A percentile compares a stretch with the other conserved stretches of the same genome.
phyloP scores from a whole-genome alignment of 2,113 vertebrate genomes.

The Ginglymostoma cirratum region DNA sequence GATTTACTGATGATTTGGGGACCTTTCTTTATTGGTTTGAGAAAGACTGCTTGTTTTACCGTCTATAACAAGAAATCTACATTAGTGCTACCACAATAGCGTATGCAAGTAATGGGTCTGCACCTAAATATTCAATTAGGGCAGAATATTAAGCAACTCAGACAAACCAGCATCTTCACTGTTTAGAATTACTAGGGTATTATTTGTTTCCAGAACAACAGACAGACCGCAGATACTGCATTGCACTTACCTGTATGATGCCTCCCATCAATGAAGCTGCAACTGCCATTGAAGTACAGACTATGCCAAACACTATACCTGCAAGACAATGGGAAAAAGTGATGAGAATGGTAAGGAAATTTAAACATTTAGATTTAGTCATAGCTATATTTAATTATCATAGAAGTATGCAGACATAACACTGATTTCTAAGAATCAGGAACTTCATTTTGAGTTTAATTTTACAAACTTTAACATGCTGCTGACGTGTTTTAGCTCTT shows the following conservation, averaged over 20 bases:
- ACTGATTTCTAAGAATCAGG: no score
- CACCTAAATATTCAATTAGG: not conserved
- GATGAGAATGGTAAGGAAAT: not conserved
- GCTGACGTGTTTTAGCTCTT: no score
- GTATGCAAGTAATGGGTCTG: not conserved
- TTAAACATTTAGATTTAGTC: not conserved
- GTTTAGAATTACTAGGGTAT: not conserved
- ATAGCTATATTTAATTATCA: not conserved
- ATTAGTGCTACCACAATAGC: no score
- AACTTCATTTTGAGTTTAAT: no score
- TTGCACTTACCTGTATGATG: conserved; percentile 63
- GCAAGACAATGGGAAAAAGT: conserved; percentile 13
- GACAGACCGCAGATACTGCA: not conserved
- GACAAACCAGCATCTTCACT: not conserved
- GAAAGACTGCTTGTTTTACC: not conserved
- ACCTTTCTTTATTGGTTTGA: not conserved
- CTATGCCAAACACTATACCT: conserved; percentile 68
- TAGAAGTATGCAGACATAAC: no score
- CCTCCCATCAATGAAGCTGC: conserved; percentile 67
- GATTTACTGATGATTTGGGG: not conserved
- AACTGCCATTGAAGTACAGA: conserved; percentile 72
- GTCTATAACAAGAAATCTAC: not conserved
- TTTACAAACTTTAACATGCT: no score
- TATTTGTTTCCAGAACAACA: not conserved
- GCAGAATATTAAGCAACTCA: not conserved